A percentile compares a stretch with the other conserved stretches of the same genome.
phyloP scores from a whole-genome alignment of 2,113 vertebrate species.

The Pituophis catenifer region DNA sequence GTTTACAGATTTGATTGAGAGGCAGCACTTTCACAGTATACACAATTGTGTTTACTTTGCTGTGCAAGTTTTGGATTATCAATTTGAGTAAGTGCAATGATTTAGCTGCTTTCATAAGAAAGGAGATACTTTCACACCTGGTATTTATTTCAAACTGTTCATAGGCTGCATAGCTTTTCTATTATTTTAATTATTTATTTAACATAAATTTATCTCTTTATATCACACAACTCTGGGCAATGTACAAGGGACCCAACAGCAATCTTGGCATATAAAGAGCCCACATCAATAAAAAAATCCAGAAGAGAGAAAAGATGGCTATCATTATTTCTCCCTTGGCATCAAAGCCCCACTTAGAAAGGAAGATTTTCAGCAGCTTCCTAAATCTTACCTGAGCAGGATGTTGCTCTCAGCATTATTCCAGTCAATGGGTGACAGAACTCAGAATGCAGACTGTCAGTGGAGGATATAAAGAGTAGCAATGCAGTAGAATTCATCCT shows the following conservation, averaged over 20 bases:
- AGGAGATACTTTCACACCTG: neutral
- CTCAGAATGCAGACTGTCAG: neutral
- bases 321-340: neutral
- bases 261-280: neutral
- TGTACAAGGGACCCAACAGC: neutral
- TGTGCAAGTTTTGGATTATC: conserved; percentile 87
- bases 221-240: neutral
- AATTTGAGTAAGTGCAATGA: conserved; percentile 85
- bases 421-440: neutral
- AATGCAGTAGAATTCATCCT: neutral
- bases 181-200: neutral
- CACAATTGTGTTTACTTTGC: conserved; percentile 98
- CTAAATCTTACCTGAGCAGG: neutral
- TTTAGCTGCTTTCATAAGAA: neutral
- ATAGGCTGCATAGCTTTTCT: neutral
- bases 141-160: conserved; percentile 11
- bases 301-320: neutral
- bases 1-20: conserved; percentile 76
- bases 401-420: neutral
- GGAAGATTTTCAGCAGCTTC: neutral
- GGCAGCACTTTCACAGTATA: conserved; percentile 81
- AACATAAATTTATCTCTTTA: neutral
- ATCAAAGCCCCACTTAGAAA: neutral
- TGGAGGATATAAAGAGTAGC: neutral
- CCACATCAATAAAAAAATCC: neutral